Evolutionary conservation across 2,888 invertebrate species (phyloP).

Genomic region (Thereva nobilitata): DNA sequence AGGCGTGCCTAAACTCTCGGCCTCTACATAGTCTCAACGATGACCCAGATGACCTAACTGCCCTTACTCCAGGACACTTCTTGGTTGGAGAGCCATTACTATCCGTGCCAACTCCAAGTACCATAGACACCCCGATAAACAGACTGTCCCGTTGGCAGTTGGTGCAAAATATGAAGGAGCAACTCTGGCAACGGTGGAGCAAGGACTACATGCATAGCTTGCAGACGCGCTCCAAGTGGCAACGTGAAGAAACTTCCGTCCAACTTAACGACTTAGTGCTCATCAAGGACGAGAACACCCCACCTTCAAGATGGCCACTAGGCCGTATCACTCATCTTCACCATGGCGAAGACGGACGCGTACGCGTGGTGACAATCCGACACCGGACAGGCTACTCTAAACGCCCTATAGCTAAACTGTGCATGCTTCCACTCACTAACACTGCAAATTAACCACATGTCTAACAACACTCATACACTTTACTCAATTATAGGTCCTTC

Average conservation of each 20-base stretch:
- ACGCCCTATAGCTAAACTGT: conserved; percentile 8
- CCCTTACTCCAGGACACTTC: conserved; percentile 30
- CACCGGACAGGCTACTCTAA: conserved; percentile 2
- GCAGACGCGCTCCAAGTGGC: conserved; percentile 4
- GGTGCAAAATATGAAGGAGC: conserved; percentile 1
- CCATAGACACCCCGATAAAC: too few relatives aligned
- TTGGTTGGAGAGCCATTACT: background rate
- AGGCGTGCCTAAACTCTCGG: conserved; percentile 46
- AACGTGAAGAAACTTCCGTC: background rate
- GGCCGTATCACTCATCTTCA: conserved; percentile 2
- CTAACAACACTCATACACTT: too few relatives aligned
- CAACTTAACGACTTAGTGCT: background rate
- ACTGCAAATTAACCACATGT: too few relatives aligned
- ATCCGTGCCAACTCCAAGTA: background rate
- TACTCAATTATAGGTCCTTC: too few relatives aligned
- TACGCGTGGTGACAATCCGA: conserved; percentile 13
- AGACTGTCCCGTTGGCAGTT: conserved; percentile 4
- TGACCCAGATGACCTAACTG: conserved; percentile 31
- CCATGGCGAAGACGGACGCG: conserved; percentile 4
- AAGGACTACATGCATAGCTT: conserved; percentile 11
- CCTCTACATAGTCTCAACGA: conserved; percentile 42
- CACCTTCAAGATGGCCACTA: conserved; percentile 7
- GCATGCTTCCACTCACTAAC: conserved; percentile 7
- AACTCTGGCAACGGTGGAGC: conserved; percentile 2
- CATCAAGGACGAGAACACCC: conserved; percentile 1